These are phyloP conservation scores for Nesoenas mayeri DNA, from an alignment of 2,113 vertebrate species.

Conservation along the genomic window DNA sequence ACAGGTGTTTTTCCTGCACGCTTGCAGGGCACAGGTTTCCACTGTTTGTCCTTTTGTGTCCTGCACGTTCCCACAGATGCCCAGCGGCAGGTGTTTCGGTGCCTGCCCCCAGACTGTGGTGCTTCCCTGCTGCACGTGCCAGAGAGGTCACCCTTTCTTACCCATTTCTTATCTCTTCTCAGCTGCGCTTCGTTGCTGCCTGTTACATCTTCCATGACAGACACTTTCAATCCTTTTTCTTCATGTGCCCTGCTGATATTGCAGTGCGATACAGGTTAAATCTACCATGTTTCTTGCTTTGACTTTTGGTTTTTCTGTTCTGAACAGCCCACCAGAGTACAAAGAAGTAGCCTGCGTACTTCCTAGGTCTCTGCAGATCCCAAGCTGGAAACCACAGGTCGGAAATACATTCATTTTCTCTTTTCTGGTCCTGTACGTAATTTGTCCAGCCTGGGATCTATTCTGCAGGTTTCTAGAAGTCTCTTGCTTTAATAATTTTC, in stretches of 20 bases:
- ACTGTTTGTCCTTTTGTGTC: neutral
- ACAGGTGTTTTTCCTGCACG: accelerated
- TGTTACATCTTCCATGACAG: neutral
- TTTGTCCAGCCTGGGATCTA: neutral
- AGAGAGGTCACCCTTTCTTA: neutral
- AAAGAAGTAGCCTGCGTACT: accelerated
- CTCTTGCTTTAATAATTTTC: neutral
- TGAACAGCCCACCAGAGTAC: neutral
- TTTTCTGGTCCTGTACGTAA: accelerated
- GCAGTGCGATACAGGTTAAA: neutral
- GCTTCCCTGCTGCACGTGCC: neutral
- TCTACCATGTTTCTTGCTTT: neutral
- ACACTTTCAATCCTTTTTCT: neutral
- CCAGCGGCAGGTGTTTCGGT: neutral
- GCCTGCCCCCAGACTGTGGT: neutral
- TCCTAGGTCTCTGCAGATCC: neutral
- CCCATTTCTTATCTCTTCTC: neutral
- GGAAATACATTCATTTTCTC: neutral
- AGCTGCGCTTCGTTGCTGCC: neutral
- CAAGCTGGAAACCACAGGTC: neutral
- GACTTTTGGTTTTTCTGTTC: neutral
- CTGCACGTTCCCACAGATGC: neutral
- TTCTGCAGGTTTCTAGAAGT: neutral
- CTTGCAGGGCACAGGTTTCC: neutral
- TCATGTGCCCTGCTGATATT: neutral